A percentile compares a stretch with the other conserved stretches of the same genome.
Conservation (phyloP, 2,113 vertebrate genomes). For the Zosterops pallidus region DNA sequence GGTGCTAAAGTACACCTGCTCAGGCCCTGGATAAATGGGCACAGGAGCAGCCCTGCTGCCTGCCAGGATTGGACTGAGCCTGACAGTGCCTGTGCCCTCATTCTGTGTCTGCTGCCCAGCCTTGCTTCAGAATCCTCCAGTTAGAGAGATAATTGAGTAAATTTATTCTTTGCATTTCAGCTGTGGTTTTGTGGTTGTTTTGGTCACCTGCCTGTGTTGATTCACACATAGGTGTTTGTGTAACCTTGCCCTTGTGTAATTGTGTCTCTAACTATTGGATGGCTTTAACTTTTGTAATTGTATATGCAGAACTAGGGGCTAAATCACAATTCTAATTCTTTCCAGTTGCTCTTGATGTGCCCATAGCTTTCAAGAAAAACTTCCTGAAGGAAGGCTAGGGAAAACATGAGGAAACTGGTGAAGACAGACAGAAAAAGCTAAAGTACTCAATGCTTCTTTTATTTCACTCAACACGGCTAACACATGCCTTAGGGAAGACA, state of each 20-base stretch:
- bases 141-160: fast-evolving
- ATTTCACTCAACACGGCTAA: background rate
- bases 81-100: background rate
- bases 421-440: background rate
- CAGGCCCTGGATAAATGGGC: background rate
- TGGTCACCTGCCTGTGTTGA: fast-evolving
- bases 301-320: background rate
- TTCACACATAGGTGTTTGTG: background rate
- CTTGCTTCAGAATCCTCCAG: background rate
- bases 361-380: background rate
- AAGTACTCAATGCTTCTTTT: background rate
- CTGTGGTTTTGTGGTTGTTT: background rate
- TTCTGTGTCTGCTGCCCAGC: background rate
- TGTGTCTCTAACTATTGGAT: background rate
- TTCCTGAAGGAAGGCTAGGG: background rate
- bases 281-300: background rate
- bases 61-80: fast-evolving
- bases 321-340: background rate
- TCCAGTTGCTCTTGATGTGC: background rate
- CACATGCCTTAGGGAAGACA: background rate
- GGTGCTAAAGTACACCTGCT: fast-evolving
- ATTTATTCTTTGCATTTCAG: background rate
- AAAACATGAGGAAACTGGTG: background rate
- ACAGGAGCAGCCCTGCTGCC: background rate
- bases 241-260: background rate